Evolutionary conservation across 2,888 invertebrate genomes (phyloP), one percentile per base, ranked within the genome.

Genomic region (Phyllotreta cruciferae): DNA sequence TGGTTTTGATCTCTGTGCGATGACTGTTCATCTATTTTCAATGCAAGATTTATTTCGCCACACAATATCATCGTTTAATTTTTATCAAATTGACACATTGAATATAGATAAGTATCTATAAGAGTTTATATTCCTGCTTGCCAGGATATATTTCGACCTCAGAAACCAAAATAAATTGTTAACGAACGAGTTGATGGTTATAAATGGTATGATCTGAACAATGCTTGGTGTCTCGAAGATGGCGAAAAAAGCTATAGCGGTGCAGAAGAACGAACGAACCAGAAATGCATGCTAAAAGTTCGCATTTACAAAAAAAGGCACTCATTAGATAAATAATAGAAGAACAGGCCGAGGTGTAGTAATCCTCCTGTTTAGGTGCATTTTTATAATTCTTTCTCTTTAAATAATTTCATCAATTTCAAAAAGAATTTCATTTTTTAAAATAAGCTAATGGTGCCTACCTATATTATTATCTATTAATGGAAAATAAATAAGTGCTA

Each of bases 221-320:
- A 60, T 64, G 64, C 64, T 64, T 42, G 35, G 39, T 60, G 50
- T 56, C 60, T 60, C 52, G 60, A 44, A 38, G 52, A 60, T 62
- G 68, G 66, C 61, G 65, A 67, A 66, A 68, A 63, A 68, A 62
- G 60, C 55, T 54, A 62, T 55, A 62, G 67, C 67, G 63, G 70
- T 71, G 71, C 71, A 71, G 38, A 63, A 39, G 56, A 58, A 65
- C 60, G 52, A 56, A 56, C 56, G 56, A 13, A 56, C 36, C 56
- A 56, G 36, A 62, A 63, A 56, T 56, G 56, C 67, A 66, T 65
- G 63, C 64, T 66, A 63, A 53, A 56, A 55, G 54, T 38, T 49
- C 47, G 6, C 50, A 56, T 56, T 13, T 56, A 60, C 56, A 64
- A 64, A 24, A 24, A 24, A 39, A 64, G 64, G 56, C 55, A 58